Conservation (phyloP, 2,797 vertebrate genomes). For the Sorex maritimensis region DNA sequence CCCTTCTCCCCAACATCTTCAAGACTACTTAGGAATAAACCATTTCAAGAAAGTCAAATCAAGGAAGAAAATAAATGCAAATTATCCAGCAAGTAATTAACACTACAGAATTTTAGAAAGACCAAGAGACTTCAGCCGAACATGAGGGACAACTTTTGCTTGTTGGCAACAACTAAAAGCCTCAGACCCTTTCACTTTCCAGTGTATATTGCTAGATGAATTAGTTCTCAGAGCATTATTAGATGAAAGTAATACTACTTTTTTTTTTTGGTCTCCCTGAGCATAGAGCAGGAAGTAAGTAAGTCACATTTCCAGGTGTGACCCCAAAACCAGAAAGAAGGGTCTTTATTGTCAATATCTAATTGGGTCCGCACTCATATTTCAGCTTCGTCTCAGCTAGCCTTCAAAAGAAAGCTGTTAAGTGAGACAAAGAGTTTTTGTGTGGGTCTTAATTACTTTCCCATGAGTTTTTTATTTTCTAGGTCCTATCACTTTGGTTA, state of each 20-base stretch:
- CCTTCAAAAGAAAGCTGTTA: constrained; percentile 69
- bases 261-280: background rate
- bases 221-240: constrained; percentile 54
- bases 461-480: constrained; percentile 71
- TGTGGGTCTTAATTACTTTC: constrained; percentile 80
- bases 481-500: constrained; percentile 65
- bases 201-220: constrained; percentile 45
- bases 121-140: constrained; percentile 41
- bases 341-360: constrained; percentile 67
- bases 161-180: background rate
- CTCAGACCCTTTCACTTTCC: constrained; percentile 35
- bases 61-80: constrained; percentile 47
- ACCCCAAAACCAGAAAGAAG: constrained; percentile 55
- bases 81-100: constrained; percentile 47
- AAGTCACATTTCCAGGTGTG: no score
- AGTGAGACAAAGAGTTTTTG: constrained; percentile 74
- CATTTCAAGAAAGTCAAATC: constrained; percentile 46
- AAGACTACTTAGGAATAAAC: constrained; percentile 43
- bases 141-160: background rate
- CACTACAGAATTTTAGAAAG: constrained; percentile 48
- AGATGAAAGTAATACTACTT: constrained; percentile 47
- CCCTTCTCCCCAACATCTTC: background rate
- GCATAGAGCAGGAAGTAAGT: background rate
- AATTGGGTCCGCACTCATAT: constrained; percentile 69
- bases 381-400: constrained; percentile 67